Evolutionary conservation across 2,113 vertebrate genomes (phyloP).

Genomic region (Brachyhypopomus gauderio): DNA sequence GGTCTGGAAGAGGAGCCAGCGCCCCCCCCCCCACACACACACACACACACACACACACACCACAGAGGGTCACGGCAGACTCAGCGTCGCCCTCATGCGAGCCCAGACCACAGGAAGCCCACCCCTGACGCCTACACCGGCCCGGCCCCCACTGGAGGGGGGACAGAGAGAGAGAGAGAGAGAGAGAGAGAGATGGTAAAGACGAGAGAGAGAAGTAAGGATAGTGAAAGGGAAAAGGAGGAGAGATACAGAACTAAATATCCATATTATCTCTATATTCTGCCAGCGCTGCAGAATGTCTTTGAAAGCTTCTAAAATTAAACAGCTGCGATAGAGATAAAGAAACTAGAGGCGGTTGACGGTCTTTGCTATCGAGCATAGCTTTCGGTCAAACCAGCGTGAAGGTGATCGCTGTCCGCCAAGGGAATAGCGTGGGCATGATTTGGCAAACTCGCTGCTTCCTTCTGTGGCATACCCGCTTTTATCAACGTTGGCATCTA

Average conservation of each 20-base stretch:
- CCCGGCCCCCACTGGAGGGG: constrained; percentile 11
- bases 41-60: too few relatives aligned
- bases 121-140: constrained; percentile 35
- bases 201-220: neutral
- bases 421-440: too few relatives aligned
- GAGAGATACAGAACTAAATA: neutral
- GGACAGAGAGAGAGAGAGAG: neutral
- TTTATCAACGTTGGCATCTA: neutral
- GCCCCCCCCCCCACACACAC: too few relatives aligned
- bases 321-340: neutral
- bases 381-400: neutral
- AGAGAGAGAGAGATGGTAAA: neutral
- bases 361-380: neutral
- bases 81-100: constrained; percentile 32
- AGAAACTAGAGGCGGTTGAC: neutral
- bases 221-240: neutral
- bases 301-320: neutral
- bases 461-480: neutral
- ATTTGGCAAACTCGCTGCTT: neutral
- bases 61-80: constrained; percentile 7
- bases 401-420: too few relatives aligned
- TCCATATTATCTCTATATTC: too few relatives aligned
- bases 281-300: too few relatives aligned
- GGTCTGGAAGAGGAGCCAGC: constrained; percentile 20
- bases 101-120: constrained; percentile 36